These are phyloP conservation scores for Drosophila borborema DNA, from an alignment of 2,888 invertebrate genomes.

Conservation along the genomic window DNA sequence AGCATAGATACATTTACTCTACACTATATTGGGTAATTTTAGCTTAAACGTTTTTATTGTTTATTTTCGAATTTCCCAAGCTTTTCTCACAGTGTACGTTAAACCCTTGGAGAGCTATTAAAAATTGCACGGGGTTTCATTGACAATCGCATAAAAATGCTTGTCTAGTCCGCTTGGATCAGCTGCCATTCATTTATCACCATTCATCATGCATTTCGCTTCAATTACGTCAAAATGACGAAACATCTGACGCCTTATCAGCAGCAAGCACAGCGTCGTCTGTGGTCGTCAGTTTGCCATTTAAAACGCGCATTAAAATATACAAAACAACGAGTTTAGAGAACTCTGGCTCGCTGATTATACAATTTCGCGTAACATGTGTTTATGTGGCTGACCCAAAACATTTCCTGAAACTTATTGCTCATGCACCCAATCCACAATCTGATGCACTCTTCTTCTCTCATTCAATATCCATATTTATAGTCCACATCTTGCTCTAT, in stretches of 20 bases:
- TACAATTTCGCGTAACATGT: conserved; percentile 25
- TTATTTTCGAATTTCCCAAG: no score
- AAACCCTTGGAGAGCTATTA: conserved; percentile 9
- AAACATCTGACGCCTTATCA: conserved; percentile 56
- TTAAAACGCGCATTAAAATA: conserved; percentile 50
- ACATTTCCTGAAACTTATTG: conserved; percentile 72
- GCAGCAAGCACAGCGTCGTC: conserved; percentile 20
- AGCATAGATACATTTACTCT: not conserved
- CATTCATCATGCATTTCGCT: conserved; percentile 39
- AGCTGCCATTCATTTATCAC: conserved; percentile 58
- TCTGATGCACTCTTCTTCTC: not conserved
- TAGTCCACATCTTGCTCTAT: not conserved
- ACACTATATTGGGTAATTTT: not conserved
- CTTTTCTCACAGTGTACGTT: conserved; percentile 6
- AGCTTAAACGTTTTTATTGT: not conserved
- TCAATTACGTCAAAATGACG: conserved; percentile 60
- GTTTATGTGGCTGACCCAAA: conserved; percentile 43
- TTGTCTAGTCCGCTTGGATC: conserved; percentile 17
- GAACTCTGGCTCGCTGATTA: not conserved
- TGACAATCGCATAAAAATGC: conserved; percentile 37
- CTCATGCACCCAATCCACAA: conserved; percentile 1
- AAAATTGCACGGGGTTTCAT: conserved; percentile 45
- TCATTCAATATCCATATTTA: not conserved
- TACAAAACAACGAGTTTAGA: conserved; percentile 6
- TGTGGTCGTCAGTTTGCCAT: conserved; percentile 44